phyloP scores from a whole-genome alignment of 2,797 vertebrate genomes.

The Molossus molossus region DNA sequence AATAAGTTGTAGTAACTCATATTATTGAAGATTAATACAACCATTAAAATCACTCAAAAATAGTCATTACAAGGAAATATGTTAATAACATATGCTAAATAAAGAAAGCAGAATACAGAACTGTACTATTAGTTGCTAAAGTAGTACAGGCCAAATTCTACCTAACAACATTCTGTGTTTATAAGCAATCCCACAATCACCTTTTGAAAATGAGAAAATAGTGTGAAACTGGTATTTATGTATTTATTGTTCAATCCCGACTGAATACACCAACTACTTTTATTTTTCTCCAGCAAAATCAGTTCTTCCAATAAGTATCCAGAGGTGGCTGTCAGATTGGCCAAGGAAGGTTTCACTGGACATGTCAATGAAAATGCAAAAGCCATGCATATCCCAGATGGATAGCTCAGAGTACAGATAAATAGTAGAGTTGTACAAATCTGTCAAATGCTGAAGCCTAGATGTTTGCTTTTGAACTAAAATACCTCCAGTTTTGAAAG shows the following conservation, averaged over 20 bases:
- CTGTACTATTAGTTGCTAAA: neutral
- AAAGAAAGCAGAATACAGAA: slow-evolving; percentile 31
- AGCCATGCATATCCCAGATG: neutral
- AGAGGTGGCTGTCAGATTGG: neutral
- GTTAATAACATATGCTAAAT: neutral
- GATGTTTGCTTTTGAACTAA: neutral
- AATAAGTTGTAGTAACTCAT: neutral
- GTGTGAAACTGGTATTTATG: neutral
- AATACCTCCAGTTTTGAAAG: neutral
- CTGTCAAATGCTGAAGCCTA: neutral
- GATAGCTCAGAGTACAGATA: neutral
- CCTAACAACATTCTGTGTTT: neutral
- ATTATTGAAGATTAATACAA: slow-evolving; percentile 13
- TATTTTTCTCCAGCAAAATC: neutral
- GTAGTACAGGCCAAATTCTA: neutral
- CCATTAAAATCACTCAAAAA: slow-evolving; percentile 43
- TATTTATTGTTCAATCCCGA: slow-evolving; percentile 1
- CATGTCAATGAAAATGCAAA: neutral
- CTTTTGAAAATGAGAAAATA: slow-evolving; percentile 46
- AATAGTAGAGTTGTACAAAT: neutral
- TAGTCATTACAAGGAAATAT: neutral
- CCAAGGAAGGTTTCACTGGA: neutral
- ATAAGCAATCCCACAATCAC: neutral
- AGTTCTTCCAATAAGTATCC: slow-evolving; percentile 4
- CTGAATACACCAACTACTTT: neutral